Evolutionary conservation across 2,888 invertebrate species (phyloP), one percentile per base, ranked within the genome.

Genomic region (Gymnosoma rotundatum): DNA sequence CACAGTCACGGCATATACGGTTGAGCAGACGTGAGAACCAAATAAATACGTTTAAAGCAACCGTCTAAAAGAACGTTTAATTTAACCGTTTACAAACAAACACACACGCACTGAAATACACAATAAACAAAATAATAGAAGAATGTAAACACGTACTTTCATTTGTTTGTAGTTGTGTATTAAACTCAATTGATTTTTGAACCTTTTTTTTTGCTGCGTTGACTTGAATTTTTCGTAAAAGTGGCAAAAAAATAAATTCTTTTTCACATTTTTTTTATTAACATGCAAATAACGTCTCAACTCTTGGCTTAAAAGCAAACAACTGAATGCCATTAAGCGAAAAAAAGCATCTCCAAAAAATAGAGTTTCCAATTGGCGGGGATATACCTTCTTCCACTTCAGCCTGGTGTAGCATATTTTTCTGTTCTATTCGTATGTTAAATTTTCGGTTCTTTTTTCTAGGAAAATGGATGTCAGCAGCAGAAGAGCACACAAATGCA

Each of bases 151-250:
- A 81, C 61, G 78, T 78, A 54, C 21, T 63, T 78, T 66, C 45
- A 25, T 52, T 58, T 73, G 16, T 42, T 10, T 10, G 42, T 42
- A 12, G 10, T 10, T 61, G 69, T 54, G 32, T 60, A 76, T 52
- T 52, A 82, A 76, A 82, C 70, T 52, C 81, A 76, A 82, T 82
- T 76, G 76, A 82, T 76, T 76, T 76, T 76, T 70, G 42, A 75
- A 66, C 70, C 70, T 76, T 67, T 75, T 8, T 32, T 32, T 32
- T 48, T 10, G 18, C 9, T 16, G 0, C 38, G 25, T 52, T 18
- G 21, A 38, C 52, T 63, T 50, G 42, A 16, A 3, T 50, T 79
- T 78, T 67, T 61, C 60, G 72, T 60, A 60, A 79, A 73, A 52
- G 60, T 25, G 36, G 8, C 32, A 63, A 3, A 48, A 42, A n/a